A percentile compares a stretch with the other conserved stretches of the same genome.
phyloP scores from a whole-genome alignment of 2,113 vertebrate species.

The Ariopsis seemanni region DNA sequence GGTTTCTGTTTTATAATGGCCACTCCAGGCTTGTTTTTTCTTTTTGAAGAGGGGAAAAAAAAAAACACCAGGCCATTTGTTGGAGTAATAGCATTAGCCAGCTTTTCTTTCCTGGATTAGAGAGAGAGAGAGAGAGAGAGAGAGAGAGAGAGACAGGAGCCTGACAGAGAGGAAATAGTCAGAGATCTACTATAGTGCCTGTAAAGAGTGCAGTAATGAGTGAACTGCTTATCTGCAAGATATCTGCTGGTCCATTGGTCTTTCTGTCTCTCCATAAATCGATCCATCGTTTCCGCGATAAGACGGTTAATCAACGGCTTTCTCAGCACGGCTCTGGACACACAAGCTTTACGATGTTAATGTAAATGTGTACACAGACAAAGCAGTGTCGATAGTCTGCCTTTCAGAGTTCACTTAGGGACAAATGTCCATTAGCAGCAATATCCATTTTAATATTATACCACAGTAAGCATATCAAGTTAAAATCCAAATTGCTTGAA shows the following conservation, averaged over 20 bases:
- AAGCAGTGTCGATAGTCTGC: background rate
- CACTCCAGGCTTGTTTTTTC: slow-evolving; percentile 8
- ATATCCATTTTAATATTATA: background rate
- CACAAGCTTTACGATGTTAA: slow-evolving; percentile 4
- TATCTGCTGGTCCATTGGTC: background rate
- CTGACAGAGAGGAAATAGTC: background rate
- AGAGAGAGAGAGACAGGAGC: background rate
- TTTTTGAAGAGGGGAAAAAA: slow-evolving; percentile 26
- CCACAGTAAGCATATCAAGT: background rate
- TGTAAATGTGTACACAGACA: slow-evolving; percentile 7
- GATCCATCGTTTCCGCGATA: slow-evolving; percentile 22
- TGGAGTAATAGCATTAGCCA: slow-evolving; percentile 2
- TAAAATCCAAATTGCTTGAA: no score
- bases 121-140: slow-evolving; percentile 11
- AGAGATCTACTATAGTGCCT: background rate
- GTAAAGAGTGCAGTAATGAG: slow-evolving; percentile 31
- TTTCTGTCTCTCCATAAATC: slow-evolving; percentile 12
- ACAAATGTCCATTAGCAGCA: no score
- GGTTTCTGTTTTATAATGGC: slow-evolving; percentile 42
- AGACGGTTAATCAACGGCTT: slow-evolving; percentile 4
- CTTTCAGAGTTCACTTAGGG: background rate
- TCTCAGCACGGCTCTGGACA: background rate
- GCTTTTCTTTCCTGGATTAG: slow-evolving; percentile 34
- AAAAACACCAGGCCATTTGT: slow-evolving; percentile 13
- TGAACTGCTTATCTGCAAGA: slow-evolving; percentile 20